These are phyloP conservation scores for Anas platyrhynchos DNA, from an alignment of 2,113 vertebrate genomes.

Conservation along the genomic window DNA sequence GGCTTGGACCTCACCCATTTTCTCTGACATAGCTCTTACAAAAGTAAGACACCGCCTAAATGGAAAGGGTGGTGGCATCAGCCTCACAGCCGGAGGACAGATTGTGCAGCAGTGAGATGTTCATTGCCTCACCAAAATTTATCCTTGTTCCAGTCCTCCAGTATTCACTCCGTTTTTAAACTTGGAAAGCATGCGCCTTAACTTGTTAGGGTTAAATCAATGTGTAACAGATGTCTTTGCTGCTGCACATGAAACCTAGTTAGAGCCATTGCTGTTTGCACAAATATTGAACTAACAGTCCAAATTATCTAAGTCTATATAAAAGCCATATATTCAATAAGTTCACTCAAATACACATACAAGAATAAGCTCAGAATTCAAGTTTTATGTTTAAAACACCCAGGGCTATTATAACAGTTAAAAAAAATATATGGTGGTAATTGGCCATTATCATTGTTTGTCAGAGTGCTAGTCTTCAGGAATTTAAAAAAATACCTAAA, in stretches of 20 bases:
- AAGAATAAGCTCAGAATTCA: not conserved
- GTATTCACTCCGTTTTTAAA: not conserved
- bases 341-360: not conserved
- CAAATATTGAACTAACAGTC: not conserved
- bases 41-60: not conserved
- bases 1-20: not conserved
- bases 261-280: not conserved
- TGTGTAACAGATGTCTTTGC: not conserved
- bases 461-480: not conserved
- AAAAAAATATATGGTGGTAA: not conserved
- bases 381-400: not conserved
- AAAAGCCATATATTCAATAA: not conserved
- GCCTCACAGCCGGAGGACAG: not conserved
- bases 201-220: not conserved
- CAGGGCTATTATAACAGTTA: not conserved
- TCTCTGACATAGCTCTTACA: not conserved
- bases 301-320: not conserved
- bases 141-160: not conserved
- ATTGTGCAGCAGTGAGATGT: not conserved
- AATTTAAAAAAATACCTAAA: not conserved
- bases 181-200: not conserved
- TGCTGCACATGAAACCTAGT: not conserved
- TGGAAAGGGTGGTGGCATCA: not conserved
- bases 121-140: not conserved
- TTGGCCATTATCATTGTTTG: not conserved